Evolutionary conservation across 2,888 invertebrate genomes (phyloP), one percentile per base, ranked within the genome.

Genomic region (Temnothorax rugatulus): DNA sequence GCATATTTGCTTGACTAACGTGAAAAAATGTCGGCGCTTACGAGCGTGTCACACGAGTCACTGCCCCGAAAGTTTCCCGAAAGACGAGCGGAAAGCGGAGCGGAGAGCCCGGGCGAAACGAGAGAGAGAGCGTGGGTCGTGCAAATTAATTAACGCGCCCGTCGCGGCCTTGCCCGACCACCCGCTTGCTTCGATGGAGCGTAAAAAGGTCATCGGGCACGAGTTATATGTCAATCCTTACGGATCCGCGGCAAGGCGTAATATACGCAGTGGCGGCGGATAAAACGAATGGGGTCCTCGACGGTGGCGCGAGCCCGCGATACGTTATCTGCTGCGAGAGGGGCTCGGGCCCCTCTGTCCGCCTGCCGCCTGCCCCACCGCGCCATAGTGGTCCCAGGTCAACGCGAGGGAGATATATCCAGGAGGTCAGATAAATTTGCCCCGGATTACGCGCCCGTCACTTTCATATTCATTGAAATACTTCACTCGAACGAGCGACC

Each of bases 401-500:
- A 87, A 74, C 76, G 85, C 86, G 81, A 88, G 84, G 88, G 88
- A 89, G 87, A 90, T 89, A 83, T 73, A 87, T 89, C 83, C 84
- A 87, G 88, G 88, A 90, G 93, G 91, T 93, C 92, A 92, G 92
- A 94, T 94, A 93, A 94, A 94, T 94, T 94, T 92, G 86, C 89
- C 91, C 89, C 59, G 93, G 93, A 94, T 94, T 93, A 94, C 92
- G 90, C 85, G 87, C 89, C 89, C 92, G 94, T 94, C 94, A 92
- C 93, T 94, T 94, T 94, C 93, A 94, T 94, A 94, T 94, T 94
- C 93, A 92, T 93, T 90, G 92, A 91, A 92, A 94, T 93, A 91
- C 92, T 91, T 94, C 93, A 93, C 92, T 89, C 88, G 91, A 93
- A 93, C 92, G 91, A 91, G 91, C 91, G 86, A 77, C 88, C 91